These are phyloP conservation scores for Phaetusa simplex DNA, from an alignment of 2,113 vertebrate species.

Conservation along the genomic window DNA sequence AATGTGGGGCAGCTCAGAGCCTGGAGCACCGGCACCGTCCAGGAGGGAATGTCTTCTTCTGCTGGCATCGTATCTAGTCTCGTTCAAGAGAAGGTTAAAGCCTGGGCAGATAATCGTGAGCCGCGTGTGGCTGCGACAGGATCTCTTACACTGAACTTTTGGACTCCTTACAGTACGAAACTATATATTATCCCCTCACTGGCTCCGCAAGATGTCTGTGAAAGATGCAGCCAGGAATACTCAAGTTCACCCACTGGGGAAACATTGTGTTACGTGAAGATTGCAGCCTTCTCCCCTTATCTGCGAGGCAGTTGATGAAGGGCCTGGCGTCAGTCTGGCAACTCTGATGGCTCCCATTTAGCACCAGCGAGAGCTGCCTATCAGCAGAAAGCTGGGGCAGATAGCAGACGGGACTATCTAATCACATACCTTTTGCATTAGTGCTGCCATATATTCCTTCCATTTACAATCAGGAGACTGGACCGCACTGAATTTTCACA, in stretches of 20 bases:
- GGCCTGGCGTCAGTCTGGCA: slow-evolving; percentile 85
- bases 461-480: slow-evolving; percentile 42
- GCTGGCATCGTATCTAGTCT: background rate
- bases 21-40: background rate
- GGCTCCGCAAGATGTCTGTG: slow-evolving; percentile 39
- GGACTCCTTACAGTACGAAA: background rate
- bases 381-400: slow-evolving; percentile 78
- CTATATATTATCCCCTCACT: background rate
- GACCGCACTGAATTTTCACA: slow-evolving; percentile 68
- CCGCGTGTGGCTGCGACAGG: background rate
- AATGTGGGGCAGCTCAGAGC: background rate
- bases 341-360: slow-evolving; percentile 80
- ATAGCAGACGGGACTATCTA: slow-evolving; percentile 64
- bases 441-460: slow-evolving; percentile 56
- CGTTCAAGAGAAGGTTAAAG: background rate
- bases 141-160: background rate
- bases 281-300: slow-evolving; percentile 75
- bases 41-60: background rate
- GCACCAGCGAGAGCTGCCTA: slow-evolving; percentile 81
- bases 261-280: background rate
- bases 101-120: background rate
- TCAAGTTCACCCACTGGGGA: slow-evolving; percentile 57
- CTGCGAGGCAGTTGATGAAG: slow-evolving; percentile 73
- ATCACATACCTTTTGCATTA: slow-evolving; percentile 66
- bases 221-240: slow-evolving; percentile 46